Base-by-base conservation (phyloP, 2,113 vertebrate genomes). In the Mystacornis crossleyi region DNA sequence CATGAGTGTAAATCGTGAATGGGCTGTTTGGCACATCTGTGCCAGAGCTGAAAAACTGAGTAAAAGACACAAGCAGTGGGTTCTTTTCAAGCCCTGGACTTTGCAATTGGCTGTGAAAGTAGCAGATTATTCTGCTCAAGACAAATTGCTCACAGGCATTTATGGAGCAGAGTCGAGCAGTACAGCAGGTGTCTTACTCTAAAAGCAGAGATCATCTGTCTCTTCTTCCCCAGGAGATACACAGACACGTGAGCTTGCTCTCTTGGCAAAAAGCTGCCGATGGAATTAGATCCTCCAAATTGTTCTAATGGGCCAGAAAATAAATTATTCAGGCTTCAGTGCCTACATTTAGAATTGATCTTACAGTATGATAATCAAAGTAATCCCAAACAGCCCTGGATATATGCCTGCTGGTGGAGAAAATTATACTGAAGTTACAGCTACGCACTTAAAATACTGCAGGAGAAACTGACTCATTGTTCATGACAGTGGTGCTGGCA, bases 241-340 rank as follows among this genome's bases (percentile, higher is more conserved):
- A 21, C 15, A 79, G 43, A 51, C 51, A 67, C 1, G 0, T n/a
- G 64, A 8, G 6, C 54, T 67, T 8, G 5, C 31, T 58, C 50
- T 89, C 61, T 75, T 62, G 51, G 65, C 53, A 86, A 66, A 80
- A 91, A 80, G 19, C 58, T 74, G 73, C 60, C 71, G 60, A 8
- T 2, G 2, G 80, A 94, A 90, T 94, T 74, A 88, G 61, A 86
- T 60, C 60, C 64, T 91, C 62, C 84, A 95, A 90, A 92, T 48
- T 85, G 92, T 96, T 94, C 80, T 96, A 97, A 93, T 89, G 95
- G 88, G 33, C 43, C 93, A 72, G 81, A 82, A 96, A 96, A 95
- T 95, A 95, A 96, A 97, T 96, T 92, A 97, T 93, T 96, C 91
- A 96, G 90, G 61, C 65, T 87, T 95, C 53, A 48, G 54, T 69